These are phyloP conservation scores for Thamnophis elegans DNA, from an alignment of 2,797 vertebrate genomes.

Conservation along the genomic window DNA sequence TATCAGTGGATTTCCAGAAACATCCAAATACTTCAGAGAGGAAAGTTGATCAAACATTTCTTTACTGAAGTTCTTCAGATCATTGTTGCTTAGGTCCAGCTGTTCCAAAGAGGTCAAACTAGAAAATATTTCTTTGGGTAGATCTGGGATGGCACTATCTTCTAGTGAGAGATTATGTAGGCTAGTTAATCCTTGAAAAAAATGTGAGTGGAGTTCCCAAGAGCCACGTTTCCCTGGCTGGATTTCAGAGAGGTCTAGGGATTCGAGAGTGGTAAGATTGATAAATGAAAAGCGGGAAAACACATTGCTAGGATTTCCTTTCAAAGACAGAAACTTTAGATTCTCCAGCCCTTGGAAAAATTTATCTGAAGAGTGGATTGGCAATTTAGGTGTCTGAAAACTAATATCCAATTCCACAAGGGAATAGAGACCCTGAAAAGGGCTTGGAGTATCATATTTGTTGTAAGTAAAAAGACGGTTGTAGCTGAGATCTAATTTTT, in stretches of 20 bases:
- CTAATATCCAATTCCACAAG: conserved; percentile 37
- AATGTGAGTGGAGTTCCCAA: not conserved
- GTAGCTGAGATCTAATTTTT: conserved; percentile 40
- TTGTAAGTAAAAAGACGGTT: conserved; percentile 29
- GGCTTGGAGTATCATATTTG: conserved; percentile 18
- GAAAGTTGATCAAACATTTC: not conserved
- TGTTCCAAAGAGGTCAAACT: conserved; percentile 17
- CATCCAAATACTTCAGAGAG: conserved; percentile 33
- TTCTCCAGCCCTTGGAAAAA: conserved; percentile 40
- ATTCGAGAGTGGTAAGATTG: conserved; percentile 17
- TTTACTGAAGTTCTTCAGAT: conserved; percentile 37
- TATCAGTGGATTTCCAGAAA: conserved; percentile 35
- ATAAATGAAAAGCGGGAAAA: conserved; percentile 31
- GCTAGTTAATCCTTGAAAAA: conserved; percentile 32
- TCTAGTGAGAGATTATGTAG: conserved; percentile 28
- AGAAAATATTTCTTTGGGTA: conserved; percentile 39
- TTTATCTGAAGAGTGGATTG: conserved; percentile 12
- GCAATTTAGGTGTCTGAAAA: conserved; percentile 19
- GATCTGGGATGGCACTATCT: conserved; percentile 25
- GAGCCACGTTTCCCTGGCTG: not conserved
- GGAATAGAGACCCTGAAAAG: conserved; percentile 23
- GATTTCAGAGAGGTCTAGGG: conserved; percentile 40
- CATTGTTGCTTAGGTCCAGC: conserved; percentile 38
- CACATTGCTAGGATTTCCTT: conserved; percentile 27
- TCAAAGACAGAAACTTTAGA: conserved; percentile 34